Evolutionary conservation across 1,140 invertebrate species (phyloP).

Genomic region (Solenopsis invicta): DNA sequence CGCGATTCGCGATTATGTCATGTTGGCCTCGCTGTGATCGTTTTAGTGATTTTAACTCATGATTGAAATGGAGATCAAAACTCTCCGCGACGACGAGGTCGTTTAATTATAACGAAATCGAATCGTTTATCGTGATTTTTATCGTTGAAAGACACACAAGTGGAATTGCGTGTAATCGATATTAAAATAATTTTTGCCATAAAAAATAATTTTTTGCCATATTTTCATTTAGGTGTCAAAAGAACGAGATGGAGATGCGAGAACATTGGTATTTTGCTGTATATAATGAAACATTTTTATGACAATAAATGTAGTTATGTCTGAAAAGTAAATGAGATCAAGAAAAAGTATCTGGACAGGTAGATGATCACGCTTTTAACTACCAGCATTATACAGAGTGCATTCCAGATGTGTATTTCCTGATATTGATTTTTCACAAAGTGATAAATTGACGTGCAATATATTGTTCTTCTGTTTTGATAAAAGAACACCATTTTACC

Average conservation of each 20-base stretch:
- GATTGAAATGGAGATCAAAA: not conserved
- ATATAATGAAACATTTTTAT: constrained; percentile 76
- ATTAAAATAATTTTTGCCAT: not conserved
- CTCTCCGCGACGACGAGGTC: constrained; percentile 5
- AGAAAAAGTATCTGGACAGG: constrained; percentile 19
- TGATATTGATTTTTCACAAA: constrained; percentile 5
- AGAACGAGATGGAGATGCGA: constrained; percentile 10
- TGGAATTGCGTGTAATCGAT: constrained; percentile 8
- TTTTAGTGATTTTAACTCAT: constrained; percentile 54
- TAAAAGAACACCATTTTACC: not conserved
- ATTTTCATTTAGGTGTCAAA: constrained; percentile 25
- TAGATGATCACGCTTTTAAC: constrained; percentile 18
- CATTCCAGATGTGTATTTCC: not conserved
- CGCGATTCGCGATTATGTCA: constrained; percentile 49
- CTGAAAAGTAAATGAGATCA: constrained; percentile 8
- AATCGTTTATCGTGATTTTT: constrained; percentile 31
- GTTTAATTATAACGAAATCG: constrained; percentile 35
- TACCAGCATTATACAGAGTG: constrained; percentile 29
- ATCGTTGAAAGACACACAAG: not conserved
- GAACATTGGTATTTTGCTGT: constrained; percentile 60
- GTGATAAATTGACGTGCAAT: not conserved
- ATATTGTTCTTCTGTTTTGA: not conserved
- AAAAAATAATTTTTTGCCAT: not conserved
- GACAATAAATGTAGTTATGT: constrained; percentile 75
- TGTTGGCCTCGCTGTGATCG: constrained; percentile 47